Base-by-base conservation (phyloP, 2,797 vertebrate genomes). In the Notoglanidium macrostoma region DNA sequence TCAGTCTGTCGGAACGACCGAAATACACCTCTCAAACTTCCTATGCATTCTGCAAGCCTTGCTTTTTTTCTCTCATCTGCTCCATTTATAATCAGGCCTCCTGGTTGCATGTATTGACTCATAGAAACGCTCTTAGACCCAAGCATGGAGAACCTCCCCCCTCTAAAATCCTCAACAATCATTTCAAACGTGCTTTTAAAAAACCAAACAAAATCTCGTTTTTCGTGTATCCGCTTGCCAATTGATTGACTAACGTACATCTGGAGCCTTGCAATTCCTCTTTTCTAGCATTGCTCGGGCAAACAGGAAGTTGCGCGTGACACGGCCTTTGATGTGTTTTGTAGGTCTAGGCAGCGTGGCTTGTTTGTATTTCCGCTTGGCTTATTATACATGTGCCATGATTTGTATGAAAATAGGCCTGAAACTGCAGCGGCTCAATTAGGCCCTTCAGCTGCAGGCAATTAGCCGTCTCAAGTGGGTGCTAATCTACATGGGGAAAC, bases 381-480 rank as follows among this genome's bases (percentile, higher is more conserved):
- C 92, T 93, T 95, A 94, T 95, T 95, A 94, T 94, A 94, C 93
- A 94, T 94, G 94, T 93, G 92, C 94, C 93, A 55, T 90, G 93
- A 93, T 95, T 96, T 94, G 90, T 95, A 94, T 95, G 94, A 95
- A 96, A 96, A 93, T 93, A 95, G 93, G 94, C 93, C 91, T 91
- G 92, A 95, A 94, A 96, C 94, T 95, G 95, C 94, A 96, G 94
- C 94, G 93, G 90, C 93, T 97, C 93, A 96, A 92, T 96, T 97
- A 96, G 94, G 94, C 93, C 93, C 94, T 96, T 95, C 96, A 95
- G 94, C 95, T 95, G 94, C 95, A 95, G 96, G 94, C 94, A 94
- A 94, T 96, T 96, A 96, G 93, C 91, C 79, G 92, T 95, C 94
- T 96, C 93, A 94, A 95, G 95, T 95, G 95, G 94, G 94, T 95